A percentile compares a stretch with the other conserved stretches of the same genome.
Conservation (phyloP, 2,888 invertebrate genomes). For the Polyommatus icarus region DNA sequence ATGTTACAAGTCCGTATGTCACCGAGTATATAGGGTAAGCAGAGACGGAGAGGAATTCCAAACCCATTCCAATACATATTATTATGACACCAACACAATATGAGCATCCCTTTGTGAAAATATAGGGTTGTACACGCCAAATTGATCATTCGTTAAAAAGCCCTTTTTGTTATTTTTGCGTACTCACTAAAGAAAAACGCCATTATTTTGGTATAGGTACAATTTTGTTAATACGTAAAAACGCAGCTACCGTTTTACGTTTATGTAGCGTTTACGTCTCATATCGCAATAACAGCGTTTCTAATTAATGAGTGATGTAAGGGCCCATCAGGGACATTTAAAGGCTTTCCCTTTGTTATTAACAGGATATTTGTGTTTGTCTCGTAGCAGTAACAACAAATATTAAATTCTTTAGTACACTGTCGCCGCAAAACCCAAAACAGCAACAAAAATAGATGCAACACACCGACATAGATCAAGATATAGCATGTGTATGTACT, state of each 20-base stretch:
- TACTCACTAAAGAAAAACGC: neutral
- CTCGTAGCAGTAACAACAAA: neutral
- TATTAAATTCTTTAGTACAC: neutral
- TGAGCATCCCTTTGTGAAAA: neutral
- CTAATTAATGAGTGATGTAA: no score
- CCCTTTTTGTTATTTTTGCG: neutral
- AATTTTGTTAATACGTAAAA: no score
- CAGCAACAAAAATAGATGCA: no score
- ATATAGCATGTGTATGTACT: no score
- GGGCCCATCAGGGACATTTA: neutral
- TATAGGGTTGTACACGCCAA: neutral
- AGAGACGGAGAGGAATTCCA: constrained; percentile 13
- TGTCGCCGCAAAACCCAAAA: no score
- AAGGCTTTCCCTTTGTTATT: neutral
- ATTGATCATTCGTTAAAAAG: neutral
- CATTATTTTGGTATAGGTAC: neutral
- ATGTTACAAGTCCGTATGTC: neutral
- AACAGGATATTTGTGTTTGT: neutral
- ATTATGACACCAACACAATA: neutral
- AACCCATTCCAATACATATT: constrained; percentile 10
- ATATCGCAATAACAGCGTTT: neutral
- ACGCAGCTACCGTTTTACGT: no score
- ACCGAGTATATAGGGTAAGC: constrained; percentile 8
- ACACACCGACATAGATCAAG: no score
- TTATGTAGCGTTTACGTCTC: no score